Conservation (phyloP, 1,140 invertebrate species). For the Aphidius ervi region DNA sequence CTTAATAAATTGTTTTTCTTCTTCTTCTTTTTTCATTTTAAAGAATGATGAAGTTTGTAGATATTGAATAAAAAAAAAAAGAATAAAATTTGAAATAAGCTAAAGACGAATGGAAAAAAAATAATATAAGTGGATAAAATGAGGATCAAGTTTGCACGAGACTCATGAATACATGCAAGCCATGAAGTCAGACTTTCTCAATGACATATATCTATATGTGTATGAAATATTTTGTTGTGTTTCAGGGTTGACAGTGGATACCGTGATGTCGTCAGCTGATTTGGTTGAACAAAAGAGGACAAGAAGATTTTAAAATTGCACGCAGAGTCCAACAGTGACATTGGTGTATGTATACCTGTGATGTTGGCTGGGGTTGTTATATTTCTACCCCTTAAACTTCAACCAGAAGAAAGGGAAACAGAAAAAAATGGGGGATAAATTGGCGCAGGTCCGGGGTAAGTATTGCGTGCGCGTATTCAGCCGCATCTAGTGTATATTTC, state of each 20-base stretch:
- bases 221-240: slow-evolving; percentile 1
- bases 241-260: not conserved
- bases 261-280: not conserved
- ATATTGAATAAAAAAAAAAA: too few species aligned
- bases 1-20: too few species aligned
- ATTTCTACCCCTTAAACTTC: slow-evolving; percentile 10
- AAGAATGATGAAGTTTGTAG: too few species aligned
- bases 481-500: not conserved
- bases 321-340: slow-evolving; percentile 20
- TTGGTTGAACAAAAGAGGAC: slow-evolving; percentile 1
- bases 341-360: slow-evolving; percentile 22
- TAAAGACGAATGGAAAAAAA: not conserved
- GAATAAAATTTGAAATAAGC: not conserved
- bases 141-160: slow-evolving; percentile 21
- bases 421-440: slow-evolving; percentile 3
- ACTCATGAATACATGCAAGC: slow-evolving; percentile 43
- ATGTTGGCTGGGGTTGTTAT: slow-evolving; percentile 11
- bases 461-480: not conserved
- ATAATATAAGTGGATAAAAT: not conserved
- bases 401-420: not conserved
- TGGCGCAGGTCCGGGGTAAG: slow-evolving; percentile 21
- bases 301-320: slow-evolving; percentile 8
- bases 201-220: not conserved
- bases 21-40: too few species aligned
- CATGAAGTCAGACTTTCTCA: slow-evolving; percentile 28